Evolutionary conservation across 2,888 invertebrate genomes (phyloP).

Genomic region (Pollenia griseotomentosa): DNA sequence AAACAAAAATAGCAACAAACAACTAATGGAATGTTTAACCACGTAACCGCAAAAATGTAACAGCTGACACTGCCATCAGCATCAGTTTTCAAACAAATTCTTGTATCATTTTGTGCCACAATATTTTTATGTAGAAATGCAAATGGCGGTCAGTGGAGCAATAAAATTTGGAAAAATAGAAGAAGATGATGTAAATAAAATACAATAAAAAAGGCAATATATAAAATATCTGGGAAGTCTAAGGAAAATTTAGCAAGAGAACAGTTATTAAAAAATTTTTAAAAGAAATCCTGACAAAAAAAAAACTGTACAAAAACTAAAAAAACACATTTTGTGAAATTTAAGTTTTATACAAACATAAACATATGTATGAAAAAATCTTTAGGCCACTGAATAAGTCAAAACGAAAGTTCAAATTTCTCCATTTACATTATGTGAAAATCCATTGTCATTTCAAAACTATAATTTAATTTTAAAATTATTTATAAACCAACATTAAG

Average conservation of each 20-base stretch:
- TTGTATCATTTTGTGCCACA: conserved; percentile 33
- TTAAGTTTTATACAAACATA: not conserved
- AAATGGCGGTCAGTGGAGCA: conserved; percentile 56
- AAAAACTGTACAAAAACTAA: too few species aligned
- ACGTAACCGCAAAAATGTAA: conserved; percentile 68
- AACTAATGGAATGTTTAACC: conserved; percentile 58
- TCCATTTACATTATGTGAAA: too few species aligned
- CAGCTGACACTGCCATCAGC: conserved; percentile 67
- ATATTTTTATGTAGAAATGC: conserved; percentile 36
- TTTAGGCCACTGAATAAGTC: too few species aligned
- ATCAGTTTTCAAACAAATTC: conserved; percentile 48
- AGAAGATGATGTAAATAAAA: not conserved
- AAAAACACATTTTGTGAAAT: too few species aligned
- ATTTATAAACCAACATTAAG: conserved; percentile 2
- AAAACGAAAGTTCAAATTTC: too few species aligned
- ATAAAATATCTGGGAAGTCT: not conserved
- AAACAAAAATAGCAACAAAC: conserved; percentile 14
- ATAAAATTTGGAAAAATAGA: conserved; percentile 40
- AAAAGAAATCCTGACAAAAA: too few species aligned
- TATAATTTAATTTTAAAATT: too few species aligned
- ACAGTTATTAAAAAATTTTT: too few species aligned
- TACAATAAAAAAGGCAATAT: not conserved
- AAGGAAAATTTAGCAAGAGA: too few species aligned
- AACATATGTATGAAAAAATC: too few species aligned
- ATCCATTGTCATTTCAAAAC: too few species aligned